Percentiles rank a stretch among this genome's conserved stretches.
These are phyloP conservation scores for Brachionus sp. DNA, from an alignment of 1,140 invertebrate genomes.

Conservation along the genomic window DNA sequence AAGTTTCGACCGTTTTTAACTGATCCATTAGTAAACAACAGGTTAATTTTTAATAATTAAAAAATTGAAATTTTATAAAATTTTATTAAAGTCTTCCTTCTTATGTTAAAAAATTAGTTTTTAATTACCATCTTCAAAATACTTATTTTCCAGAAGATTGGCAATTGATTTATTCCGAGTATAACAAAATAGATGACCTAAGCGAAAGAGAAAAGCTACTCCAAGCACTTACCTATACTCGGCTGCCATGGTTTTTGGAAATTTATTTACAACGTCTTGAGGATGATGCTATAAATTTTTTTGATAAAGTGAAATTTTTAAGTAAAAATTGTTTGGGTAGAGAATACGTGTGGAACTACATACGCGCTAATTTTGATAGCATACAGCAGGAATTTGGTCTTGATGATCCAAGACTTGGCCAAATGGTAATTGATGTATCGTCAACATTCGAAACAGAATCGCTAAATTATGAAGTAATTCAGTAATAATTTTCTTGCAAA, in stretches of 20 bases:
- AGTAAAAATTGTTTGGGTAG: conserved; percentile 15
- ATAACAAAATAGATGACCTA: not conserved
- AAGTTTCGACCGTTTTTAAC: not conserved
- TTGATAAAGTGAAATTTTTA: conserved; percentile 27
- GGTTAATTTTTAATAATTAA: not conserved
- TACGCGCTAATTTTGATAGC: not conserved
- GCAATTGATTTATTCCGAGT: not conserved
- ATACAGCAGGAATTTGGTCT: not conserved
- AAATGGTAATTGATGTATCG: conserved; percentile 29
- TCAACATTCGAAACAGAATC: conserved; percentile 27
- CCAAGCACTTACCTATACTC: not conserved
- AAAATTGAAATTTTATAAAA: not conserved
- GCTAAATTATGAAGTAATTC: not conserved
- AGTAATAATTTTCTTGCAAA: not conserved
- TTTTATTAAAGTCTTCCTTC: not conserved
- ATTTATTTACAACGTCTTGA: conserved; percentile 22
- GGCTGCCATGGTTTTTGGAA: conserved; percentile 31
- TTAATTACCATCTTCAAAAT: conserved; percentile 28
- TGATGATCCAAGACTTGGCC: conserved; percentile 36
- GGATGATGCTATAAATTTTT: conserved; percentile 37
- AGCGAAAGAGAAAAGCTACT: not conserved
- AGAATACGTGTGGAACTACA: conserved; percentile 18
- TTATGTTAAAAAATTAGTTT: conserved; percentile 9
- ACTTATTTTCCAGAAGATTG: conserved; percentile 25
- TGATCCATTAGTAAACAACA: not conserved